Conservation (phyloP, 2,888 invertebrate genomes). For the Clusia tigrina region DNA sequence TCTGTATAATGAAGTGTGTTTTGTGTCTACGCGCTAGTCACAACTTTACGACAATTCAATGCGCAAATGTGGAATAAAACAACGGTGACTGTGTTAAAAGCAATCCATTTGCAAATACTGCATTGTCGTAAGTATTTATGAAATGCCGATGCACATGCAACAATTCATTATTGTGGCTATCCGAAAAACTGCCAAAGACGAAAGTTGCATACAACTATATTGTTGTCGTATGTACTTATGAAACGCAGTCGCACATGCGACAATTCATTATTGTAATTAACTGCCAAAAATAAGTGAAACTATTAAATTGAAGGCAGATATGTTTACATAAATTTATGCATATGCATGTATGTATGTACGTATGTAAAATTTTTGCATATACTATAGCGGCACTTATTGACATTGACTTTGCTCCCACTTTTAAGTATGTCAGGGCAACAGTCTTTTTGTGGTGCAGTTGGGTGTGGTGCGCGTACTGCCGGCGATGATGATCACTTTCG, state of each 20-base stretch:
- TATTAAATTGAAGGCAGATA: no score
- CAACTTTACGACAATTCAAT: no score
- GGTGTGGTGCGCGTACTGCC: not conserved
- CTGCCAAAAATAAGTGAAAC: no score
- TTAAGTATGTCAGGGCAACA: not conserved
- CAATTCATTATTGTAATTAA: no score
- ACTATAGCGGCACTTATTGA: not conserved
- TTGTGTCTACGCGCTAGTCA: not conserved
- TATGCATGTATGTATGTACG: no score
- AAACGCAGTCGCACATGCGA: no score
- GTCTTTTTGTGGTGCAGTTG: not conserved
- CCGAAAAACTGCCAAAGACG: not conserved
- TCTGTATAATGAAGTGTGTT: no score
- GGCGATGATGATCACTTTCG: constrained; percentile 35
- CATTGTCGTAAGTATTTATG: not conserved
- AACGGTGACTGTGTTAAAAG: not conserved
- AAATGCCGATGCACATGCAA: not conserved
- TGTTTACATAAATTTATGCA: no score
- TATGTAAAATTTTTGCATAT: no score
- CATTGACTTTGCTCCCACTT: not conserved
- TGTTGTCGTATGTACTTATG: no score
- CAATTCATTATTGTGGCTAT: not conserved
- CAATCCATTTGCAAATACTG: not conserved
- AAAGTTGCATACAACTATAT: no score
- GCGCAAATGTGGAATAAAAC: no score